These are phyloP conservation scores for Gallinago nigripennis DNA, from an alignment of 2,797 vertebrate species.

Conservation along the genomic window DNA sequence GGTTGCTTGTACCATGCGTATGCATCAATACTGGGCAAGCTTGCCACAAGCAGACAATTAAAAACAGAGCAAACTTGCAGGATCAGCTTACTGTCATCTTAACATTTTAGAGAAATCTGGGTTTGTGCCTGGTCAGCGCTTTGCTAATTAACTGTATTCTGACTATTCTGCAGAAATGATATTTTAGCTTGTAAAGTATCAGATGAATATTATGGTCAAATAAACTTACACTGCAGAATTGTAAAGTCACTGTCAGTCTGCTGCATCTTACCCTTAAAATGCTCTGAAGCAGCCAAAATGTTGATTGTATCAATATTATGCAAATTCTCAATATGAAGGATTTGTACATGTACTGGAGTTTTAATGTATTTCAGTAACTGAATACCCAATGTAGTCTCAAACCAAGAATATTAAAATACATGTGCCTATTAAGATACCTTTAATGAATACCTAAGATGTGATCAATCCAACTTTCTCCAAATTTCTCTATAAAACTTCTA, in stretches of 20 bases:
- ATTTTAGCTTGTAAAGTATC: constrained; percentile 33
- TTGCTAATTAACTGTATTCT: constrained; percentile 68
- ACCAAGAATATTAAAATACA: not conserved
- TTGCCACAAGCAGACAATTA: constrained; percentile 63
- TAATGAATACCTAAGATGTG: not conserved
- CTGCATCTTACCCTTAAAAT: not conserved
- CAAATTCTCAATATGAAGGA: not conserved
- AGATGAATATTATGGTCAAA: constrained; percentile 15
- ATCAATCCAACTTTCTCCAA: not conserved
- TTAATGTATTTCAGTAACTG: not conserved
- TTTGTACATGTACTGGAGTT: not conserved
- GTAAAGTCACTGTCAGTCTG: not conserved
- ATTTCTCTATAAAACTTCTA: not conserved
- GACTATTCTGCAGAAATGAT: constrained; percentile 61
- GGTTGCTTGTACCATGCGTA: not conserved
- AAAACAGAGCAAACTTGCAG: constrained; percentile 56
- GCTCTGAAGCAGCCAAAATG: not conserved
- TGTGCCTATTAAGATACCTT: not conserved
- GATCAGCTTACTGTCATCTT: constrained; percentile 63
- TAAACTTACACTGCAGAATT: constrained; percentile 29
- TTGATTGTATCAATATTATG: not conserved
- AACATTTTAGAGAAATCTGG: constrained; percentile 22
- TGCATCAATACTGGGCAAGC: constrained; percentile 1
- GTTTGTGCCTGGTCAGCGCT: constrained; percentile 58
- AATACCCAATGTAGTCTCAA: not conserved